These are phyloP conservation scores for Cheilosia pagana DNA, from an alignment of 2,888 invertebrate species.

Conservation along the genomic window DNA sequence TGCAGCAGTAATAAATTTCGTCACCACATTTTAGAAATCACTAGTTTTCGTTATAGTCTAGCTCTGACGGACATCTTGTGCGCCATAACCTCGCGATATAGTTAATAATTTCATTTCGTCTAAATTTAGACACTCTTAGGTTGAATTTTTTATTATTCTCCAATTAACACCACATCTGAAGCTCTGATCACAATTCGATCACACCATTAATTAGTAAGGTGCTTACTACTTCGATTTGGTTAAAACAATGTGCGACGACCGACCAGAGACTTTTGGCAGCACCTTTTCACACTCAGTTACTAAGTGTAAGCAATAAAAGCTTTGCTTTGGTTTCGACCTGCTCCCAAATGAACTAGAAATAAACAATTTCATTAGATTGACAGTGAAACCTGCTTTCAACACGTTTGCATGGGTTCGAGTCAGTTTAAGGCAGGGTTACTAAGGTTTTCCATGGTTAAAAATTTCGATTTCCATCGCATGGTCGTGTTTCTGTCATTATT, in stretches of 20 bases:
- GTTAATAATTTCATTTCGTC: slow-evolving; percentile 16
- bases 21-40: slow-evolving; percentile 37
- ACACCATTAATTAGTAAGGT: slow-evolving; percentile 65
- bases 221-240: slow-evolving; percentile 46
- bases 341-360: slow-evolving; percentile 51
- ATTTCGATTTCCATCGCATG: slow-evolving; percentile 4
- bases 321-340: slow-evolving; percentile 18
- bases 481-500: slow-evolving; percentile 1
- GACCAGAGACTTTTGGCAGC: slow-evolving; percentile 12
- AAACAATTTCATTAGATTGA: slow-evolving; percentile 52
- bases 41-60: not conserved
- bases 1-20: slow-evolving; percentile 43
- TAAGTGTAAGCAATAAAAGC: slow-evolving; percentile 52
- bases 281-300: slow-evolving; percentile 55
- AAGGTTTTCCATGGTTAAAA: slow-evolving; percentile 12
- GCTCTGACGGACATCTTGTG: not conserved
- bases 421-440: slow-evolving; percentile 31
- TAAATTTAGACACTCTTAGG: slow-evolving; percentile 16
- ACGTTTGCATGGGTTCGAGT: slow-evolving; percentile 36
- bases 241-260: slow-evolving; percentile 42
- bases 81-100: slow-evolving; percentile 10
- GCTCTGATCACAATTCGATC: slow-evolving; percentile 66
- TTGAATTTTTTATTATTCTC: not conserved
- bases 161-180: slow-evolving; percentile 32
- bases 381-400: slow-evolving; percentile 68